phyloP scores from a whole-genome alignment of 2,797 vertebrate genomes.

The Clarias fuscus region DNA sequence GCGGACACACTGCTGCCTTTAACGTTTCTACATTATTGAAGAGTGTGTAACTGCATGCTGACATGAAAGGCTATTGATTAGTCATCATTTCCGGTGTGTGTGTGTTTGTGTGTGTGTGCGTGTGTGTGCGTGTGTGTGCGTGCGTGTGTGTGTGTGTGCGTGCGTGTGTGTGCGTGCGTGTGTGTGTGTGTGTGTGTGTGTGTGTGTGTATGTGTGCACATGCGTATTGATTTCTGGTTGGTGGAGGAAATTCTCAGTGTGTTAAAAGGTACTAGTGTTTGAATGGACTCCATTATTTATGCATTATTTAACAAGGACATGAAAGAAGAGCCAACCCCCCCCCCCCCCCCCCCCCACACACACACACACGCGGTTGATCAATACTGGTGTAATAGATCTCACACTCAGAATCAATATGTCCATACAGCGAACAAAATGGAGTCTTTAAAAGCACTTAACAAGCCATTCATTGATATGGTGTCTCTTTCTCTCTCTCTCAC shows the following conservation, averaged over 20 bases:
- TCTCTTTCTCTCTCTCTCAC: background rate
- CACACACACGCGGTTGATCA: constrained; percentile 24
- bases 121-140: background rate
- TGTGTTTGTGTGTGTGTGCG: background rate
- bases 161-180: constrained; percentile 8
- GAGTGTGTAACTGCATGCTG: constrained; percentile 17
- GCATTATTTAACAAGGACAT: constrained; percentile 55
- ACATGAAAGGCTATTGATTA: constrained; percentile 46
- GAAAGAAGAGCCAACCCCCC: constrained; percentile 38
- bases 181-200: constrained; percentile 19
- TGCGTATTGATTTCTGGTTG: constrained; percentile 47
- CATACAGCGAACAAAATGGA: constrained; percentile 54
- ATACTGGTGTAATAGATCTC: background rate
- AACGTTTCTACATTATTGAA: constrained; percentile 1
- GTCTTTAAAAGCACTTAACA: constrained; percentile 54
- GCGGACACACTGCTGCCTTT: background rate
- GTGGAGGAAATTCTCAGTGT: constrained; percentile 37
- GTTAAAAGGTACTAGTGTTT: constrained; percentile 43
- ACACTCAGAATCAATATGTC: constrained; percentile 46
- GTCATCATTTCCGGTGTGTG: constrained; percentile 24
- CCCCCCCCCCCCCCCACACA: constrained; percentile 38
- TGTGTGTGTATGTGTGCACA: constrained; percentile 1
- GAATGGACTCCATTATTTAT: constrained; percentile 48
- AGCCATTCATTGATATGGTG: constrained; percentile 43
- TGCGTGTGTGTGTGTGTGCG: background rate